Evolutionary conservation across 1,140 invertebrate species (phyloP), one percentile per base, ranked within the genome.

Genomic region (Gonioctena quinquepunctata): DNA sequence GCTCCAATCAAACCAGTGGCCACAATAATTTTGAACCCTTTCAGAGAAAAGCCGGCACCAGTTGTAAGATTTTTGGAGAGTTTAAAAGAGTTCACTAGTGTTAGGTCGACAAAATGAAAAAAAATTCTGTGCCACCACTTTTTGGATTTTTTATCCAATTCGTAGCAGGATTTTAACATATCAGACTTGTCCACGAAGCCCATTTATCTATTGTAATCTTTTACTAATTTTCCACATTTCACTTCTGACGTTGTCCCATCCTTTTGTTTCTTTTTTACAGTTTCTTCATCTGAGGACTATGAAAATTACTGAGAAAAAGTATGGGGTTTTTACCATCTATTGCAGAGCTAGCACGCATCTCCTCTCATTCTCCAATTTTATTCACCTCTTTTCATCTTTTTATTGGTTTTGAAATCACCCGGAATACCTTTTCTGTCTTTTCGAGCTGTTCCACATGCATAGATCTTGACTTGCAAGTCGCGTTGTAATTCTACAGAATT

Each of bases 161-260:
- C 70, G 68, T 83, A 84, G 16, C 66, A 57, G 11, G 68, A 64
- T 62, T 78, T 80, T 60, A 81, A 33, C 74, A 77, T 78, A 70
- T 84, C 80, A 59, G 74, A 71, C 64, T 81, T 80, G 69, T 84
- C 80, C 7, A 84, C 81, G 62, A 64, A 79, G 25, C 77, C 74
- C 81, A 84, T 84, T 63, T 83, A 60, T 59, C 69, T 69, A 70
- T 83, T 83, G 61, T 83, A 85, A 62, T 83, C 76, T 22, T 72
- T 76, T 8, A 82, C 70, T 6, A 79, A 26, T 52, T 54, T 25
- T 25, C 1, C 13, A 68, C 21, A 67, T 74, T 68, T 48, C 13
- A 33, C 13, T 33, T 33, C 0, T 13, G 7, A 1, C 28, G 6
- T 8, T 11, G 3, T 33, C 13, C 28, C 2, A 11, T 33, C 28